Percentiles rank a stretch among this genome's conserved stretches.
Evolutionary conservation across 2,888 invertebrate genomes (phyloP).

Genomic region (Lithosia quadra): DNA sequence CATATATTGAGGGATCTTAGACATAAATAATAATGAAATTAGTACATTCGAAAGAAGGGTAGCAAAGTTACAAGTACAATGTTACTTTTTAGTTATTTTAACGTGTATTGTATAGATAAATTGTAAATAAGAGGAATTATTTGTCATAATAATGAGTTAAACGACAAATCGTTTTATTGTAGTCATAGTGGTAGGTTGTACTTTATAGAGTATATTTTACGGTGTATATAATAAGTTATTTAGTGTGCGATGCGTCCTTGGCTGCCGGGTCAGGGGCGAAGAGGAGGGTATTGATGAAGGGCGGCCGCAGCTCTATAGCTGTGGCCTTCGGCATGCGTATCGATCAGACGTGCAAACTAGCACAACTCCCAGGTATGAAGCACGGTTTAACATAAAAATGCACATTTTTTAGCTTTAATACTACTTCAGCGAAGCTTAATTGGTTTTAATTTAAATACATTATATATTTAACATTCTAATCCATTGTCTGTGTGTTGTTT

Average conservation of each 20-base stretch:
- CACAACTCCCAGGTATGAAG: slow-evolving; percentile 60
- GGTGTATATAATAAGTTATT: slow-evolving; percentile 80
- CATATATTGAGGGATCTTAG: slow-evolving; percentile 70
- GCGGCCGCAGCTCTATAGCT: slow-evolving; percentile 13
- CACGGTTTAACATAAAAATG: slow-evolving; percentile 72
- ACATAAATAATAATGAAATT: slow-evolving; percentile 66
- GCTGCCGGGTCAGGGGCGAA: slow-evolving; percentile 30
- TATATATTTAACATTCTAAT: slow-evolving; percentile 51
- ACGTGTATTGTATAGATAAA: slow-evolving; percentile 83
- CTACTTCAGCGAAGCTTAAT: slow-evolving; percentile 73
- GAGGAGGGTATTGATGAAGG: slow-evolving; percentile 19
- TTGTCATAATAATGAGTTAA: slow-evolving; percentile 86
- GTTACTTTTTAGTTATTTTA: slow-evolving; percentile 83
- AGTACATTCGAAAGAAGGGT: slow-evolving; percentile 81
- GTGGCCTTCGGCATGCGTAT: slow-evolving; percentile 18
- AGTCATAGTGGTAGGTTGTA: slow-evolving; percentile 84
- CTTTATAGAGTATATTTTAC: slow-evolving; percentile 77
- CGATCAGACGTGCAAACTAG: slow-evolving; percentile 40
- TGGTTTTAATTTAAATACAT: slow-evolving; percentile 59
- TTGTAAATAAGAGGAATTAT: slow-evolving; percentile 86
- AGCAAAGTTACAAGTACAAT: slow-evolving; percentile 84
- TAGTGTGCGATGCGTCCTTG: slow-evolving; percentile 55
- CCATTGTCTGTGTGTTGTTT: slow-evolving; percentile 53
- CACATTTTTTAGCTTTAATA: slow-evolving; percentile 83
- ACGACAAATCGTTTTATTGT: slow-evolving; percentile 85